These are phyloP conservation scores for Euspilapteryx auroguttella DNA, from an alignment of 2,888 invertebrate genomes.

Conservation along the genomic window DNA sequence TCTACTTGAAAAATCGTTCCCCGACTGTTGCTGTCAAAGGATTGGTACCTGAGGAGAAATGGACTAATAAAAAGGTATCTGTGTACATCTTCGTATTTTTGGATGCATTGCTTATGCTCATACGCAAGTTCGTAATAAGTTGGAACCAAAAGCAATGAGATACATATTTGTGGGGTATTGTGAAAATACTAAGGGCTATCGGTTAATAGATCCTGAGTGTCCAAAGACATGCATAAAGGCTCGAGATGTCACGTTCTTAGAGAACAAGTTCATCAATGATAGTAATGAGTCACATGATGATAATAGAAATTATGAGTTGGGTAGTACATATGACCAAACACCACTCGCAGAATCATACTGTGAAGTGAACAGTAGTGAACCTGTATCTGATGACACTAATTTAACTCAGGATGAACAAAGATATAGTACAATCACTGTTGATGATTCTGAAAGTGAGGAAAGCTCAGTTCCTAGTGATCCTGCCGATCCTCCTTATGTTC, in stretches of 20 bases:
- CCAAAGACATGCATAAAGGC: slow-evolving; percentile 6
- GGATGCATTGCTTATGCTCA: slow-evolving; percentile 9
- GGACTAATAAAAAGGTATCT: slow-evolving; percentile 6
- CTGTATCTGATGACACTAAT: too few species aligned
- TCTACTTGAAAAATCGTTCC: slow-evolving; percentile 8
- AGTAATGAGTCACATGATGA: neutral
- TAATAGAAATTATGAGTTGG: too few species aligned
- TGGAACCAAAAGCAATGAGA: slow-evolving; percentile 6
- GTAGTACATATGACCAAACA: too few species aligned
- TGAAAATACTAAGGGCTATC: slow-evolving; percentile 4
- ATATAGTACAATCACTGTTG: too few species aligned
- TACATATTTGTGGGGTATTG: slow-evolving; percentile 8
- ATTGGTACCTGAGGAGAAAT: slow-evolving; percentile 8
- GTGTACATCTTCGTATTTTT: slow-evolving; percentile 8
- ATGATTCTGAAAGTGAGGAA: too few species aligned
- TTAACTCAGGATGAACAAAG: too few species aligned
- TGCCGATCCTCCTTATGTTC: too few species aligned
- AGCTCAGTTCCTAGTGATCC: too few species aligned
- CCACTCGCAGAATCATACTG: too few species aligned
- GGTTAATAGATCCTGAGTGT: slow-evolving; percentile 7
- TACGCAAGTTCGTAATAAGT: slow-evolving; percentile 6
- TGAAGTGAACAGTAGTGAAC: too few species aligned
- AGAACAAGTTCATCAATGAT: slow-evolving; percentile 4
- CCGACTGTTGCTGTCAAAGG: slow-evolving; percentile 8
- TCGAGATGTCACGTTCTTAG: slow-evolving; percentile 8